Conservation (phyloP, 1,140 invertebrate genomes). For the Nephila pilipes region DNA sequence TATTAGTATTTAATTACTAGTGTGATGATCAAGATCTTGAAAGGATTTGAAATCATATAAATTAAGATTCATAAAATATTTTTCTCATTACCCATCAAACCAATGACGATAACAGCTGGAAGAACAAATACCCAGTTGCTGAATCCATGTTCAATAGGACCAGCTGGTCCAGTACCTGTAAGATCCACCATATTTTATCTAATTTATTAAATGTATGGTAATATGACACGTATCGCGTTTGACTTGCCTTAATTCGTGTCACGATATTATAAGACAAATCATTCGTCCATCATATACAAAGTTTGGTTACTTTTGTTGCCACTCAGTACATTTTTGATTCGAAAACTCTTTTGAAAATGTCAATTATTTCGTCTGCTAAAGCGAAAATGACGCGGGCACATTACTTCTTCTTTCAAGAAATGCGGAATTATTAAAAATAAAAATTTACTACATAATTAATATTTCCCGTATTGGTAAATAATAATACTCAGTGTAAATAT, state of each 20-base stretch:
- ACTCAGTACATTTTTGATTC: neutral
- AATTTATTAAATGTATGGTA: neutral
- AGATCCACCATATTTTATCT: constrained; percentile 85
- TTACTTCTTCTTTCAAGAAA: too few relatives aligned
- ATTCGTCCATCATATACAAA: neutral
- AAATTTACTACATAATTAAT: too few relatives aligned
- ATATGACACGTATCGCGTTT: neutral
- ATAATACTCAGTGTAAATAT: too few relatives aligned
- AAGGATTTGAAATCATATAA: neutral
- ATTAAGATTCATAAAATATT: constrained; percentile 1
- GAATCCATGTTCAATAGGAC: constrained; percentile 89
- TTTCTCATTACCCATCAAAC: constrained; percentile 86
- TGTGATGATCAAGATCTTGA: too few relatives aligned
- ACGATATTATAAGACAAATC: neutral
- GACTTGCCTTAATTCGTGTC: neutral
- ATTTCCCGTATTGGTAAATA: too few relatives aligned
- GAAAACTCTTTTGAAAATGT: neutral
- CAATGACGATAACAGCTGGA: constrained; percentile 87
- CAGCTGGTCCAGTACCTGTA: constrained; percentile 84
- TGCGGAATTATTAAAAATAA: too few relatives aligned
- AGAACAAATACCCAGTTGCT: constrained; percentile 89
- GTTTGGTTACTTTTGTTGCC: constrained; percentile 5
- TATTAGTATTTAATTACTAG: too few relatives aligned
- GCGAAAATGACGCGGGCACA: neutral
- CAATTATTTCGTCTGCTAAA: neutral